Conservation (phyloP, 2,113 vertebrate genomes). For the Ptilorrhoa leucosticta region DNA sequence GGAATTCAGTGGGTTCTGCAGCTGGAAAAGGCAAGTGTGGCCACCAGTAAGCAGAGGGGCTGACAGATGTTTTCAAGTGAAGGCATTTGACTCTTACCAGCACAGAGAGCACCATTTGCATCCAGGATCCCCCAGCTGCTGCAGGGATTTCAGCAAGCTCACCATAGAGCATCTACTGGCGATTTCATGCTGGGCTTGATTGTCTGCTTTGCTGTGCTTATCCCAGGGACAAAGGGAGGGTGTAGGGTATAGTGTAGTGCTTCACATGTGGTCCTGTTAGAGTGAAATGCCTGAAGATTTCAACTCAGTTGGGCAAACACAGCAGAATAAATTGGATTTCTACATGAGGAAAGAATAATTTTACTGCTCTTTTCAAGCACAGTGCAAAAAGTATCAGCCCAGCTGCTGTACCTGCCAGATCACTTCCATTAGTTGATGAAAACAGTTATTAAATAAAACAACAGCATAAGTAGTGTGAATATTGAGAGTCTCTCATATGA, state of each 20-base stretch:
- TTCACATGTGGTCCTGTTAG: not conserved
- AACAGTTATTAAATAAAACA: conserved; percentile 34
- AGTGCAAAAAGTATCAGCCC: not conserved
- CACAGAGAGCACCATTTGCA: not conserved
- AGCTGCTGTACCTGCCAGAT: not conserved
- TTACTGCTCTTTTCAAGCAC: not conserved
- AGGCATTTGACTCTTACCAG: not conserved
- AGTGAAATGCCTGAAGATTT: not conserved
- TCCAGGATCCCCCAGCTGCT: not conserved
- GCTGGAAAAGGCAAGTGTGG: not conserved
- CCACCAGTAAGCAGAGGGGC: not conserved
- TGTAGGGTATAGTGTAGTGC: too few species aligned
- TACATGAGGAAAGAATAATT: not conserved
- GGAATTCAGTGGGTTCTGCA: not conserved
- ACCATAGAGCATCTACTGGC: not conserved
- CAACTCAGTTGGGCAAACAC: not conserved
- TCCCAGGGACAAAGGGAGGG: not conserved
- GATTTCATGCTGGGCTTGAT: not conserved
- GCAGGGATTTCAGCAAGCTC: not conserved
- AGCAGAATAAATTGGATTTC: not conserved
- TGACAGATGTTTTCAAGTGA: not conserved
- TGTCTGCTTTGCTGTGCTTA: not conserved
- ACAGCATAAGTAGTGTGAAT: not conserved
- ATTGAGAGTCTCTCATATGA: not conserved
- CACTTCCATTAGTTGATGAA: conserved; percentile 3